A percentile compares a stretch with the other conserved stretches of the same genome.
These are phyloP conservation scores for Pyrrhosoma nymphula DNA, from an alignment of 2,888 invertebrate genomes.

Conservation along the genomic window DNA sequence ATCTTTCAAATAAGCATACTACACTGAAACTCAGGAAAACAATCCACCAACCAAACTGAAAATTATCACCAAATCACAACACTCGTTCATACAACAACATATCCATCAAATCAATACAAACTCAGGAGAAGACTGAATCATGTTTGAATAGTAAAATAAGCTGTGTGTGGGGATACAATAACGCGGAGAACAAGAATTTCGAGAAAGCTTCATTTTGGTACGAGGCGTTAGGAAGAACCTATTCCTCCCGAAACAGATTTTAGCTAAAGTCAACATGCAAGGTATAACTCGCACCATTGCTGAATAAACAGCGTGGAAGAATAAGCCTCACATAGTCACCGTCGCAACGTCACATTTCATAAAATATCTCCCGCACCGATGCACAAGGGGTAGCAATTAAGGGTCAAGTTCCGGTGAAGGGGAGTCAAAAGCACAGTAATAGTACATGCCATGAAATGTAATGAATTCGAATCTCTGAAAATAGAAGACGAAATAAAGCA, in stretches of 20 bases:
- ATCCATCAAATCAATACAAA: neutral
- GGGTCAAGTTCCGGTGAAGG: neutral
- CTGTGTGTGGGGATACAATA: neutral
- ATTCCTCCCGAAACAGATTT: conserved; percentile 13
- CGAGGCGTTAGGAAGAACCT: neutral
- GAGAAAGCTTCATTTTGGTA: neutral
- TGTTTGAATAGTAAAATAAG: neutral
- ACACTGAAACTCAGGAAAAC: too few species aligned
- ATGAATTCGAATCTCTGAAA: too few species aligned
- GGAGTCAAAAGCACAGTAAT: neutral
- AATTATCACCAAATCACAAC: too few species aligned
- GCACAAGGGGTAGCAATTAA: neutral
- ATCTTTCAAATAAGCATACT: too few species aligned
- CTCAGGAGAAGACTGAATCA: neutral
- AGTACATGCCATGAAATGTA: too few species aligned
- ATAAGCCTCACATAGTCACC: neutral
- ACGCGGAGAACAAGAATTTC: neutral
- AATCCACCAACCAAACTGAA: too few species aligned
- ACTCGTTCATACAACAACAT: neutral
- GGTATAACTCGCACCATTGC: neutral
- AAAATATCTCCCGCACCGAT: neutral
- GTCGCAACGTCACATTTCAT: neutral
- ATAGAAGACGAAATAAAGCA: neutral
- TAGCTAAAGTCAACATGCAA: neutral
- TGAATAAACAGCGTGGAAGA: conserved; percentile 26